phyloP scores from a whole-genome alignment of 2,888 invertebrate species.

The Hipparchia semele region DNA sequence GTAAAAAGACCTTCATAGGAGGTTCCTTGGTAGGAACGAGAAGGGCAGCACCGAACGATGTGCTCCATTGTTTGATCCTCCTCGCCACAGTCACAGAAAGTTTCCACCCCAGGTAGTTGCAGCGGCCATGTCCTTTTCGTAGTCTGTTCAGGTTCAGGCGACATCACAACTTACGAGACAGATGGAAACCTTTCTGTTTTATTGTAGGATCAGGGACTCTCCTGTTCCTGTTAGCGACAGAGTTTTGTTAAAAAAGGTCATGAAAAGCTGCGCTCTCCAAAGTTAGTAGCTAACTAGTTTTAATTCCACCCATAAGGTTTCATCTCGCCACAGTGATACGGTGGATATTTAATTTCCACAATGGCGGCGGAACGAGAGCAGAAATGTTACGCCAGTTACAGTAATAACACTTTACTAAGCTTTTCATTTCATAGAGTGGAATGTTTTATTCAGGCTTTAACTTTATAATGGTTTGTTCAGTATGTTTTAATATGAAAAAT shows the following conservation, averaged over 20 bases:
- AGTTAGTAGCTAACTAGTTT: conserved; percentile 1
- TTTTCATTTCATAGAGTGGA: conserved; percentile 17
- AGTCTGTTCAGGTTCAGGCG: no score
- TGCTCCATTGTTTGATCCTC: no score
- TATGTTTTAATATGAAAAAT: conserved; percentile 6
- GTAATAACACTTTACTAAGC: conserved; percentile 19
- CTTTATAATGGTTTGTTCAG: conserved; percentile 18
- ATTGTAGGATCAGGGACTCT: background rate
- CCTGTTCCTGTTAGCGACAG: background rate
- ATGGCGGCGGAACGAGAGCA: conserved; percentile 3
- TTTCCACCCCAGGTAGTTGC: no score
- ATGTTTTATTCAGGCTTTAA: conserved; percentile 19
- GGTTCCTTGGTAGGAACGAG: no score
- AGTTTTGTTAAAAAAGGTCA: no score
- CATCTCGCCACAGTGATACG: conserved; percentile 10
- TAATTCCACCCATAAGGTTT: conserved; percentile 9
- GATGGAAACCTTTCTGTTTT: no score
- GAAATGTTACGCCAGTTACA: conserved; percentile 12
- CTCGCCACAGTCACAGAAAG: no score
- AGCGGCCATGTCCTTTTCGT: no score
- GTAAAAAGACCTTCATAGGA: no score
- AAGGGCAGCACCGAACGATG: no score
- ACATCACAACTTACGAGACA: no score
- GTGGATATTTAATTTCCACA: conserved; percentile 27
- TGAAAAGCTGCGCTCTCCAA: no score